A percentile compares a stretch with the other conserved stretches of the same genome.
Conservation (phyloP, 2,113 vertebrate genomes). For the Ia io region DNA sequence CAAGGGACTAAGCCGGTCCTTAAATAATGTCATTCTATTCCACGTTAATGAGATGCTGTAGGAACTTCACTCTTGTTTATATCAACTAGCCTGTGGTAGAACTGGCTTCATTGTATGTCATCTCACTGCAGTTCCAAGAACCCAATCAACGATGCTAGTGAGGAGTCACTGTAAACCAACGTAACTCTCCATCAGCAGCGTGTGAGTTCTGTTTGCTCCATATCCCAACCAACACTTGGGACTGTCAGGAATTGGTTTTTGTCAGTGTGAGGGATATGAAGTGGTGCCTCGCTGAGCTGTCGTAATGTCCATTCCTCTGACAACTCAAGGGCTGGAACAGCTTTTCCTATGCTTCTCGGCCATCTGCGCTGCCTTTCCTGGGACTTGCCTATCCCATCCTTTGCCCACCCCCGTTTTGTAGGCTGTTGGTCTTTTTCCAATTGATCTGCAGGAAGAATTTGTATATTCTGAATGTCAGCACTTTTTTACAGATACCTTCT, state of each 20-base stretch:
- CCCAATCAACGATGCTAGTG: background rate
- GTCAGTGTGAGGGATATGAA: background rate
- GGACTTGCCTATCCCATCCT: background rate
- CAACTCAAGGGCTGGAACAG: background rate
- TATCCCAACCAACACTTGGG: background rate
- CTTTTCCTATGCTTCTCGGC: background rate
- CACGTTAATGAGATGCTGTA: background rate
- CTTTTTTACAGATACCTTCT: background rate
- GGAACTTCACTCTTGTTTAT: background rate
- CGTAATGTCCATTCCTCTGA: background rate
- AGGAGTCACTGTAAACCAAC: fast-evolving
- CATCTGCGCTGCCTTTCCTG: background rate
- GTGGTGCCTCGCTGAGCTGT: background rate
- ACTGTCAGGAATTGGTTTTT: background rate
- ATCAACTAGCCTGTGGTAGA: background rate
- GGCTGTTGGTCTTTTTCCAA: background rate
- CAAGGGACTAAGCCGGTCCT: background rate
- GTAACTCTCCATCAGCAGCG: background rate
- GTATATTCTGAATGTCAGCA: background rate
- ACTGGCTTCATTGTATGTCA: background rate
- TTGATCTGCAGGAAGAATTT: background rate
- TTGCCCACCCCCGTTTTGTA: background rate
- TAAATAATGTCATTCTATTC: background rate
- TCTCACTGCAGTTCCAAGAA: background rate
- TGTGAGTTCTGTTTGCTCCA: background rate